Conservation (phyloP, 1,140 invertebrate genomes). For the Cepaea nemoralis region DNA sequence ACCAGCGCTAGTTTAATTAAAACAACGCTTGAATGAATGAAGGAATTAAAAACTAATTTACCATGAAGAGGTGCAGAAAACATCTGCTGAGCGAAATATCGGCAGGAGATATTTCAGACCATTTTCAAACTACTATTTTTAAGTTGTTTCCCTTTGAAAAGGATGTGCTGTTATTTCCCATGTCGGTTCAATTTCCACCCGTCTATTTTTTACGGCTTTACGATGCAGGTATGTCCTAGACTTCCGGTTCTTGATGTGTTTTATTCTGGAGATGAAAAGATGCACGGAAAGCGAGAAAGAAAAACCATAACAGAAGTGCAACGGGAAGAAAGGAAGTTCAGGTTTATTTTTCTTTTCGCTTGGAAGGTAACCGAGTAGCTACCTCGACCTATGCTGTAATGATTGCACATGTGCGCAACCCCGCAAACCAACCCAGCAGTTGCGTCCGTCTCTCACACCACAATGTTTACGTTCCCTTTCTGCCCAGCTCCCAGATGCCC, state of each 20-base stretch:
- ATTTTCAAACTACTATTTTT: neutral
- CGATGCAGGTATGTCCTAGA: slow-evolving; percentile 16
- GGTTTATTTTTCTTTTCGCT: slow-evolving; percentile 18
- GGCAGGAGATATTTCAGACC: neutral
- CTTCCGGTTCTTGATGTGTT: slow-evolving; percentile 20
- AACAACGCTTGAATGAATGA: neutral
- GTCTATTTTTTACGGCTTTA: neutral
- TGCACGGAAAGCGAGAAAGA: neutral
- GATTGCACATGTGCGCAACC: neutral
- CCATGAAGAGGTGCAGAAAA: neutral
- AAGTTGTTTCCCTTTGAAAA: neutral
- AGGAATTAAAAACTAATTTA: neutral
- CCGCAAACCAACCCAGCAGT: neutral
- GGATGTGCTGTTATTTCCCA: neutral
- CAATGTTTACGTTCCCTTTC: neutral
- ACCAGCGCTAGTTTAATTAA: too few relatives aligned
- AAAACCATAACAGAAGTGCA: neutral
- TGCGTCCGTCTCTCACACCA: neutral
- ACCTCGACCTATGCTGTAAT: neutral
- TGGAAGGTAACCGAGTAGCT: neutral
- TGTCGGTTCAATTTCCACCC: neutral
- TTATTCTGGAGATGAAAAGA: neutral
- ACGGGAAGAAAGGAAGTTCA: neutral
- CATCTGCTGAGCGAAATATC: neutral
- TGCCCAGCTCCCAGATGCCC: neutral